Percentiles rank a stretch among this genome's conserved stretches.
These are phyloP conservation scores for Phaonia tiefii DNA, from an alignment of 2,888 invertebrate species.

Conservation along the genomic window DNA sequence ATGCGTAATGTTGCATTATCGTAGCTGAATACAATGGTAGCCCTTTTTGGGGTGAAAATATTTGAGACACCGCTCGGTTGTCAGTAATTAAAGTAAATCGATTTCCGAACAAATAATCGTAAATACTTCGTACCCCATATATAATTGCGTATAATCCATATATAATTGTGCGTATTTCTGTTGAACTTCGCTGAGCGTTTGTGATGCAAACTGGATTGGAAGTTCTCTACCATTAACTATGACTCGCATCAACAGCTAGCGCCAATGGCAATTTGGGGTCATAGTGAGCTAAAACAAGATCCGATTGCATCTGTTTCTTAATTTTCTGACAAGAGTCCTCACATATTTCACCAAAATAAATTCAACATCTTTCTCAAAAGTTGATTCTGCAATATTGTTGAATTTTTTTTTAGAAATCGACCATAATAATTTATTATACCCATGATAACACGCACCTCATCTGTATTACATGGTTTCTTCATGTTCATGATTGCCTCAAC, in stretches of 20 bases:
- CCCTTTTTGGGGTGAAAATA: no score
- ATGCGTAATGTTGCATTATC: not conserved
- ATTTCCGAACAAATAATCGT: not conserved
- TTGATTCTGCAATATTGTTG: no score
- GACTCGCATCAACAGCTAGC: not conserved
- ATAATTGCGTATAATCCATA: no score
- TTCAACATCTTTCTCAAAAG: constrained; percentile 68
- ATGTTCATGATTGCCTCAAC: no score
- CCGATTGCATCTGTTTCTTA: constrained; percentile 7
- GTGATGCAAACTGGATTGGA: not conserved
- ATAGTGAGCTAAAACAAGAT: constrained; percentile 16
- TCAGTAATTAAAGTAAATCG: not conserved
- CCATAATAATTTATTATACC: no score
- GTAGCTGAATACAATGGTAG: no score
- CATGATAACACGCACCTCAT: no score
- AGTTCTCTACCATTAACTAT: not conserved
- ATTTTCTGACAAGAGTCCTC: constrained; percentile 64
- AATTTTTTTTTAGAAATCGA: no score
- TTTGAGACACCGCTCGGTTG: not conserved
- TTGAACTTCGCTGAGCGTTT: not conserved
- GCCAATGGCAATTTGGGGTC: not conserved
- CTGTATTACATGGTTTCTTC: no score
- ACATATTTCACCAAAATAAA: constrained; percentile 70
- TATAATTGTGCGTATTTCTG: not conserved
- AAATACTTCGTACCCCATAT: not conserved